Conservation (phyloP, 2,888 invertebrate species). For the Trachelus troglodyta region DNA sequence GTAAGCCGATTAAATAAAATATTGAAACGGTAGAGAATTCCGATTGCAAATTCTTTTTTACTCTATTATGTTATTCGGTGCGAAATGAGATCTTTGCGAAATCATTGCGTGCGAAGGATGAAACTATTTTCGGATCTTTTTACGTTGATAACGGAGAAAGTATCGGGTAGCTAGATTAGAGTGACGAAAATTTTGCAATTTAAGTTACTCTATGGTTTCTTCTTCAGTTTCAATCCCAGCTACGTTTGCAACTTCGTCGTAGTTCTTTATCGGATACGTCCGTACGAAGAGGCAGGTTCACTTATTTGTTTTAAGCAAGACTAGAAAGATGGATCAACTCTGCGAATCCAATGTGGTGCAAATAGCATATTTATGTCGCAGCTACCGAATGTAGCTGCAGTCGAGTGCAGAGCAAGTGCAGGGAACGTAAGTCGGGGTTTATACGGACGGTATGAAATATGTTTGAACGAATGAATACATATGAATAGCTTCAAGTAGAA, state of each 20-base stretch:
- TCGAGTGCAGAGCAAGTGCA: too few relatives aligned
- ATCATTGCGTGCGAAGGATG: background rate
- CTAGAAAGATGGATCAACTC: too few relatives aligned
- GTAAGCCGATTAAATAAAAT: background rate
- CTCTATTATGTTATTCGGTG: background rate
- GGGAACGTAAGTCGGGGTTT: too few relatives aligned
- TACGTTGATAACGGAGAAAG: background rate
- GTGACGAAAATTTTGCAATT: background rate
- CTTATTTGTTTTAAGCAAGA: too few relatives aligned
- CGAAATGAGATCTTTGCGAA: background rate
- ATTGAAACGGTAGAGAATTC: background rate
- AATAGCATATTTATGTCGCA: too few relatives aligned
- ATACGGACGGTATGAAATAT: too few relatives aligned
- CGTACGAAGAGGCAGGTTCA: background rate
- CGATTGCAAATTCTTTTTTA: background rate
- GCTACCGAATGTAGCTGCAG: too few relatives aligned
- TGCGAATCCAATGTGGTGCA: too few relatives aligned
- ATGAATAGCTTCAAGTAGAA: too few relatives aligned
- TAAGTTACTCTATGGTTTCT: background rate
- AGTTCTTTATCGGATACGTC: background rate
- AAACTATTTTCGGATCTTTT: too few relatives aligned
- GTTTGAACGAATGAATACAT: too few relatives aligned
- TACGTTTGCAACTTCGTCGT: background rate
- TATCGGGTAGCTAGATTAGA: background rate
- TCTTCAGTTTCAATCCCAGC: background rate